Percentiles rank a stretch among this genome's conserved stretches.
Conservation (phyloP, 2,888 invertebrate genomes). For the Melinopterus prodromus region DNA sequence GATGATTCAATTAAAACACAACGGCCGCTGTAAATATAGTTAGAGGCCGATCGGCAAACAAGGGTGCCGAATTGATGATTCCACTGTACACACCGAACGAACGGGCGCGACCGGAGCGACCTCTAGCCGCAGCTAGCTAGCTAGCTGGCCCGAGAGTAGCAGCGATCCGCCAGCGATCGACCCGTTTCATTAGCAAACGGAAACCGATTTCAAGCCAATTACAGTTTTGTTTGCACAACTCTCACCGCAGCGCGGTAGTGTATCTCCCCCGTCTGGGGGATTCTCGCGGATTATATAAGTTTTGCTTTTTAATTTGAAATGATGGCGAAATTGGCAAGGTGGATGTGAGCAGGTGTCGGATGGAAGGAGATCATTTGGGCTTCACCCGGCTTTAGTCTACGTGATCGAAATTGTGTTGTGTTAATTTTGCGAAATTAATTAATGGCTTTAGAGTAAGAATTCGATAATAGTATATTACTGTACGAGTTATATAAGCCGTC, state of each 20-base stretch:
- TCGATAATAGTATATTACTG: no score
- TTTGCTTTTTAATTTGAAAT: background rate
- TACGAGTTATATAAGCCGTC: no score
- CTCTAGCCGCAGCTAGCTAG: constrained; percentile 12
- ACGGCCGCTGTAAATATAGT: constrained; percentile 49
- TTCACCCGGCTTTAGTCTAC: no score
- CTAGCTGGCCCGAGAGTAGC: background rate
- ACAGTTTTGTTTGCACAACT: background rate
- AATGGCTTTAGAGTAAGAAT: no score
- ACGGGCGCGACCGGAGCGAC: background rate
- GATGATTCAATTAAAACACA: constrained; percentile 53
- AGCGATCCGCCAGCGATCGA: background rate
- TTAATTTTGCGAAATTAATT: no score
- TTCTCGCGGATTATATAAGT: background rate
- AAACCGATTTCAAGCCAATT: constrained; percentile 4
- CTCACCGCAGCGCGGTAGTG: background rate
- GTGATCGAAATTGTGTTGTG: no score
- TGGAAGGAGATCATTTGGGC: background rate
- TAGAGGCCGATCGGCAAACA: constrained; percentile 51
- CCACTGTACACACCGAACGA: constrained; percentile 15
- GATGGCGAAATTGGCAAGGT: background rate
- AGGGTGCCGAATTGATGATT: constrained; percentile 42
- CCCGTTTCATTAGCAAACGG: background rate
- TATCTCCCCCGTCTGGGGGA: background rate
- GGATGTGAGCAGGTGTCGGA: background rate